Evolutionary conservation across 2,888 invertebrate genomes (phyloP), one percentile per base, ranked within the genome.

Genomic region (Trachelus iudaicus): DNA sequence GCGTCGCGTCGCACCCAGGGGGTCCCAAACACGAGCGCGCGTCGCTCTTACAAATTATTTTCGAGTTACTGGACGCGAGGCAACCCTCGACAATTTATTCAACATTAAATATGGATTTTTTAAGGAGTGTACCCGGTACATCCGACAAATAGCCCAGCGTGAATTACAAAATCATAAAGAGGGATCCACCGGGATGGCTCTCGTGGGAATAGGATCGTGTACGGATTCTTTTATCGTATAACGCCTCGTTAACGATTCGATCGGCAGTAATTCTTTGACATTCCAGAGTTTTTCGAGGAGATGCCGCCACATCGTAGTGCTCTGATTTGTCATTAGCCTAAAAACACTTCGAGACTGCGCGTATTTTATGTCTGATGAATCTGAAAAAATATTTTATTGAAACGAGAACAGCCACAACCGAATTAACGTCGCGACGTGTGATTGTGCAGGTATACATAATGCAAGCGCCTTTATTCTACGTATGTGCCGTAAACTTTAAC

Each of bases 1-100:
- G 79, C 76, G 77, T 81, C 79, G 76, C 78, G 37, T 31, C 56
- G 69, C 80, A 69, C 78, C 76, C 78, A 74, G 81, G 80, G 81
- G 82, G 79, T 69, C 75, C 77, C 69, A 34, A 33, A 56, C 56
- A 56, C 76, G 11, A 75, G 69, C 68, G 69, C 75, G 71, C 23
- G 34, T 31, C 9, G 69, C 30, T 35, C 37, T 68, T 34, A 75
- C 37, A 73, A 56, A 23, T 73, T 31, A 23, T 73, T 15, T 37
- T 68, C 69, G 73, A 69, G 56, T 76, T 78, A 23, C 35, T 77
- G 34, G 76, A 15, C 37, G 33, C 37, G 4, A 71, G 30, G 33
- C 31, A 11, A 31, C 37, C 71, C 34, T 13, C 34, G 15, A 56
- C 15, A n/a, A 71, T 15, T 37, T 75, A 35, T 69, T 76, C 76